Base-by-base conservation (phyloP, 2,113 vertebrate genomes). In the Forbesichthys agassizii region DNA sequence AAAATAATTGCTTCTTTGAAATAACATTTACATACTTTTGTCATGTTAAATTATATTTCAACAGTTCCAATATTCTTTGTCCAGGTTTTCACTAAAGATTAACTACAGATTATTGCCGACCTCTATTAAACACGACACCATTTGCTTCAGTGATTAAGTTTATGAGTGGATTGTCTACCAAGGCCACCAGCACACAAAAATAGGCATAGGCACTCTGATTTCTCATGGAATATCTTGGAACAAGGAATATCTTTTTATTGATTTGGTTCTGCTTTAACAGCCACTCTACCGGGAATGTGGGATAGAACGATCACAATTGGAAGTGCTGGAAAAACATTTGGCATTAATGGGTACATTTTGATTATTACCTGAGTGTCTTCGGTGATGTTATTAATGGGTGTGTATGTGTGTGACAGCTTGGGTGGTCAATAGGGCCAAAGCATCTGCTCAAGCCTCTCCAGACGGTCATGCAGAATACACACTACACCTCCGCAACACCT, bases 91-190 rank as follows among this genome's bases (percentile, higher is more conserved):
- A 94, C 89, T 59, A 92, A 68, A 92, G 94, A 94, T 36, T 97
- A 99, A 73, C 93, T 99, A 68, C 95, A 96, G 85, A 73, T 92
- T 70, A 95, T 99, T 62, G 94, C 96, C 66, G 94, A 96, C 83
- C 95, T 99, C 61, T 99, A 89, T 96, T 78, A 95, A 96, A 80
- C 88, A 99, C 6, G 95, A 98, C 83, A 89, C 91, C 0, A 89
- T 99, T 68, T 99, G 97, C 91, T 94, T 99, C 92, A 99, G 97
- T 0, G 98, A 99, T 56, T 96, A 99, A 73, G 98, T 99, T 13
- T 99, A 99, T 53, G 97, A 99, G 82, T 99, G 96, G 98, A 87
- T 99, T 64, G 70, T 96, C 51, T 99, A 98, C 82, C 93, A 75
- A 70, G 96, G 96, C 77, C 92, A 94, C 47, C 92, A 95, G 11